Evolutionary conservation across 1,140 invertebrate species (phyloP).

Genomic region (Chrysoperla carnea): DNA sequence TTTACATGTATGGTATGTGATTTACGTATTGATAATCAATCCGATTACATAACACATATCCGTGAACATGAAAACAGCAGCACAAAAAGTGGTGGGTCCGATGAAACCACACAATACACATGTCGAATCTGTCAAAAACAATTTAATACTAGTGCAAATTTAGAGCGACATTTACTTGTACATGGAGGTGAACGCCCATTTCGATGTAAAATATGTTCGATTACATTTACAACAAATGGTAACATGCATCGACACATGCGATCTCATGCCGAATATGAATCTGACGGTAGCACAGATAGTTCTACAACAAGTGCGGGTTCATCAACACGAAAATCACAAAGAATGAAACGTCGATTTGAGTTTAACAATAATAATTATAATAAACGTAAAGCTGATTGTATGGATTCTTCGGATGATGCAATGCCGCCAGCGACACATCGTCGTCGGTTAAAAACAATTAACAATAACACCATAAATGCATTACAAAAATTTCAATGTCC

Average conservation of each 20-base stretch:
- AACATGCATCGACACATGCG: constrained; percentile 76
- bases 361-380: constrained; percentile 20
- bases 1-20: too few relatives aligned
- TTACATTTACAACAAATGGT: constrained; percentile 75
- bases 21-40: too few relatives aligned
- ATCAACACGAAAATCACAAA: constrained; percentile 8
- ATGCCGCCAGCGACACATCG: constrained; percentile 3
- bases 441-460: constrained; percentile 4
- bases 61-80: constrained; percentile 38
- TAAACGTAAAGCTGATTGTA: constrained; percentile 14
- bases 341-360: constrained; percentile 15
- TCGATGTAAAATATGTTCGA: constrained; percentile 57
- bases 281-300: constrained; percentile 23
- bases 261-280: constrained; percentile 36
- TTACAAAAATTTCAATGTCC: constrained; percentile 25
- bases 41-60: constrained; percentile 48
- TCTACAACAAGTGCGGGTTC: constrained; percentile 13
- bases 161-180: constrained; percentile 56
- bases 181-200: constrained; percentile 61
- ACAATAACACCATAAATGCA: constrained; percentile 9
- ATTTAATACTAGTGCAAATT: constrained; percentile 57
- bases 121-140: constrained; percentile 33
- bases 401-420: constrained; percentile 14
- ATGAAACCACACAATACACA: constrained; percentile 27
- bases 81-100: constrained; percentile 16